Base-by-base conservation (phyloP, 2,888 invertebrate species). In the Biston betularia region DNA sequence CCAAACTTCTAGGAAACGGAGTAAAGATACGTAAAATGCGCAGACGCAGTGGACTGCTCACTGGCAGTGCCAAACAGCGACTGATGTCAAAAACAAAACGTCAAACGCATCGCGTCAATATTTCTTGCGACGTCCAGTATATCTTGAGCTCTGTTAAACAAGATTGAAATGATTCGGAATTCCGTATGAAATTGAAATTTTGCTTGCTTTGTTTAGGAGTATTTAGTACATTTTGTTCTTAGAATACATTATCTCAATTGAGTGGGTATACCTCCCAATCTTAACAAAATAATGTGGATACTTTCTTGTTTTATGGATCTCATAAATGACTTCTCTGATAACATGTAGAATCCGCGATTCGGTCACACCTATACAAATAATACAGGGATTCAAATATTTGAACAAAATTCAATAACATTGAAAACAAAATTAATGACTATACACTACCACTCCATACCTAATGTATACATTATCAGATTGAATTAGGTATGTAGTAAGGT, bases 1-100 rank as follows among this genome's bases (percentile, higher is more conserved):
- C 53, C 35, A 68, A 65, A 42, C 46, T 63, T 35, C 63, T 54
- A 48, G 56, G 45, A 66, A 63, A 48, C 11, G 7, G n/a, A 14
- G 15, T 1, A 24, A 2, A 46, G 44, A 42, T 7, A 6, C 6
- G 11, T 38, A 46, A 45, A 42, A 62, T 68, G 69, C 77, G 76
- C 65, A 70, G 71, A 74, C 81, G 85, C 80, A 87, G 87, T 80
- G 89, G 93, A 92, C 93, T 89, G 86, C 92, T 81, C 94, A 94
- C 94, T 94, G 94, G 92, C 93, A 90, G 90, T 79, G 92, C 89
- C 86, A 82, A 89, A 86, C 85, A 76, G 79, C 90, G 81, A 92
- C 89, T 91, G 83, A 83, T 68, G 71, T 61, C 55, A 71, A 74
- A 76, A 69, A 59, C 55, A 71, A 74, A 76, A 69, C 61, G 61